phyloP scores from a whole-genome alignment of 2,888 invertebrate genomes.

The Cantharis nigra region DNA sequence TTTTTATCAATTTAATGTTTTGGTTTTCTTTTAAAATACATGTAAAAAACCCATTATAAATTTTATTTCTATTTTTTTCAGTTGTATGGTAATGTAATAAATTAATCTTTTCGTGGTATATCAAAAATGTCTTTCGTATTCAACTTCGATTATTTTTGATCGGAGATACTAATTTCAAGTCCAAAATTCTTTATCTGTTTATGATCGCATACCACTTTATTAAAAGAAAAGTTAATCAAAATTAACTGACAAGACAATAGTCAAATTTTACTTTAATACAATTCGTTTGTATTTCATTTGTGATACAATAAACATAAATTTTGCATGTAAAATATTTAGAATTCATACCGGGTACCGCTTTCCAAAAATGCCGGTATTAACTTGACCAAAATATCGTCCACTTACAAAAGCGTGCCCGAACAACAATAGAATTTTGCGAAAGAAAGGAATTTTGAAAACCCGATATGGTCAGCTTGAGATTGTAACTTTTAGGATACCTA shows the following conservation, averaged over 20 bases:
- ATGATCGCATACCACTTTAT: not conserved
- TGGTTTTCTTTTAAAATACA: no score
- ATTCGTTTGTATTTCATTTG: not conserved
- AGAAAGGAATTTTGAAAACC: not conserved
- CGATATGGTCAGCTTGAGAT: slow-evolving; percentile 7
- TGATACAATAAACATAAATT: not conserved
- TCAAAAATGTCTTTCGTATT: not conserved
- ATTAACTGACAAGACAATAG: slow-evolving; percentile 14
- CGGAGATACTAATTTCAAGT: not conserved
- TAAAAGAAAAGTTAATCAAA: slow-evolving; percentile 5
- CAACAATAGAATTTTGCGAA: not conserved
- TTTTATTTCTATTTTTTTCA: not conserved
- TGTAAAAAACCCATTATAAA: no score
- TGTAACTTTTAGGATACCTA: slow-evolving; percentile 9
- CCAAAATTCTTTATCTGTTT: not conserved
- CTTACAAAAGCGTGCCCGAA: slow-evolving; percentile 6
- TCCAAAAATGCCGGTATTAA: not conserved
- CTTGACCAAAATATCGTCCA: not conserved
- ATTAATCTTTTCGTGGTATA: not conserved
- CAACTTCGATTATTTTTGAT: not conserved
- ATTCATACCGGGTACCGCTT: not conserved
- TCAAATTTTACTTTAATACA: not conserved
- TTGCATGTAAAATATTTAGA: not conserved
- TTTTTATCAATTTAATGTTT: no score
- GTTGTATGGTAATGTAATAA: not conserved